These are phyloP conservation scores for Idaea biselata DNA, from an alignment of 2,888 invertebrate species.

Conservation along the genomic window DNA sequence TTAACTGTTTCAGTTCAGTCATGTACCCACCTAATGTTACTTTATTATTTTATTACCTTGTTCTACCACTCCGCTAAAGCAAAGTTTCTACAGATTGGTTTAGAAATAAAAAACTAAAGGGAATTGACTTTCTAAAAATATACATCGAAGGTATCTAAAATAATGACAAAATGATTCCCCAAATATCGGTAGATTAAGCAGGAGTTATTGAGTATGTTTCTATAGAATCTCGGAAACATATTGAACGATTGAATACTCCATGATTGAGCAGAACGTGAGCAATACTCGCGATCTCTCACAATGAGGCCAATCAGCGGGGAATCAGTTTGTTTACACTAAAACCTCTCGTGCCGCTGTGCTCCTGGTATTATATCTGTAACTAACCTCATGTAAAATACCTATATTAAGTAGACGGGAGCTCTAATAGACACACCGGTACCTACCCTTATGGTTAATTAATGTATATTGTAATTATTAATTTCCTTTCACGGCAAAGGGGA, in stretches of 20 bases:
- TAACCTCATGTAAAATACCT: constrained; percentile 17
- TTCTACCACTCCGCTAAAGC: not conserved
- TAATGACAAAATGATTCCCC: not conserved
- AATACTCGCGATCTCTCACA: constrained; percentile 49
- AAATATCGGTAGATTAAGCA: not conserved
- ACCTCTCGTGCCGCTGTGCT: constrained; percentile 28
- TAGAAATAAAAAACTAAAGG: not conserved
- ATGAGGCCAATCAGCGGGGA: constrained; percentile 59
- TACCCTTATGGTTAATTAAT: not conserved
- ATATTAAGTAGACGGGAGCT: not conserved
- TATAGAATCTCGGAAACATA: constrained; percentile 16
- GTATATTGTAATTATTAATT: constrained; percentile 1
- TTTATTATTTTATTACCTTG: not conserved
- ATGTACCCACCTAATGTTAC: not conserved
- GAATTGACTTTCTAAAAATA: not conserved
- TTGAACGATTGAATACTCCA: constrained; percentile 51
- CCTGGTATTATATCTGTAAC: constrained; percentile 25
- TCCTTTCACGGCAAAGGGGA: not conserved
- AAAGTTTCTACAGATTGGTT: not conserved
- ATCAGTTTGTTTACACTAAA: constrained; percentile 46
- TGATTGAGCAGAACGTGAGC: constrained; percentile 55
- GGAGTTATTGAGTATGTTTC: not conserved
- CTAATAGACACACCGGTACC: not conserved
- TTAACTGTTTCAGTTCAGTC: not conserved
- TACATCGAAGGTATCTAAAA: not conserved